Conservation (phyloP, 2,113 vertebrate species). For the Aptenodytes forsteri region DNA sequence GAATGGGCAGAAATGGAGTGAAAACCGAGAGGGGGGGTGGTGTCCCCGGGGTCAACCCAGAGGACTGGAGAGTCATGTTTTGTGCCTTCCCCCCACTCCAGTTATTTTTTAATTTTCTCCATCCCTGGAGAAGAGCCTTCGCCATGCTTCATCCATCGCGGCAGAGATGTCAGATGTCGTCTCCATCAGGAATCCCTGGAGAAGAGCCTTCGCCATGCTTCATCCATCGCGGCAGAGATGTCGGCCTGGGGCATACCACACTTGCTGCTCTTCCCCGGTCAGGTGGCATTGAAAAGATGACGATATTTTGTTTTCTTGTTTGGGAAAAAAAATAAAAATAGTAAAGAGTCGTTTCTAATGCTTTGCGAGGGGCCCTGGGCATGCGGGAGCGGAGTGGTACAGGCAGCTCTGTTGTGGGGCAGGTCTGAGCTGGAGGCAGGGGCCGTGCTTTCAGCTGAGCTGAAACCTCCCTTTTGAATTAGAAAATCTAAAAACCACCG, state of each 20-base stretch:
- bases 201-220: fast-evolving
- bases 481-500: background rate
- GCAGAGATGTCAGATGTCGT: too few relatives aligned
- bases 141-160: fast-evolving
- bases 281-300: background rate
- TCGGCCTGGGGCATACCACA: background rate
- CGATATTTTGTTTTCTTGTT: background rate
- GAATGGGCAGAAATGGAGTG: background rate
- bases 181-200: background rate
- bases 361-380: fast-evolving
- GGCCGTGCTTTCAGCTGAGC: background rate
- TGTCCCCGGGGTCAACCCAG: background rate
- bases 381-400: fast-evolving
- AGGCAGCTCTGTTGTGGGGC: background rate
- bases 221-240: background rate
- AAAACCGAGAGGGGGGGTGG: background rate
- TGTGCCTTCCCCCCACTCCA: background rate
- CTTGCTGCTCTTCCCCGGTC: background rate
- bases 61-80: background rate
- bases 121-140: background rate
- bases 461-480: background rate
- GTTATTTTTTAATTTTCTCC: background rate
- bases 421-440: background rate
- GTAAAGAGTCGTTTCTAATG: background rate
- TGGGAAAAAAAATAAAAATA: fast-evolving